Conservation (phyloP, 1,140 invertebrate species). For the Drosophila pachea region DNA sequence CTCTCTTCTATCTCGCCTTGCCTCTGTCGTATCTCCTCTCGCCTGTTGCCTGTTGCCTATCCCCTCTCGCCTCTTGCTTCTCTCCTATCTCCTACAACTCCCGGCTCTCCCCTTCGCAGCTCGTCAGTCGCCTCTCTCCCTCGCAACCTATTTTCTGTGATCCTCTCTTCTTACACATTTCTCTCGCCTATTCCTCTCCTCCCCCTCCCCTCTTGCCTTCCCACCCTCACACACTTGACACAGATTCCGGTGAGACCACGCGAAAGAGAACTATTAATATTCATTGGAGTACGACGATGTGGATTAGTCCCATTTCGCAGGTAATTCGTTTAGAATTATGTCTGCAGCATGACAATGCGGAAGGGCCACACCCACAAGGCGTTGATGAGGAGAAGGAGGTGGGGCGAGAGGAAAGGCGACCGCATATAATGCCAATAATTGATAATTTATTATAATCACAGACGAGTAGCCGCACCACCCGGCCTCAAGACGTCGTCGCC, state of each 20-base stretch:
- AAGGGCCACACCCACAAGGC: conserved; percentile 28
- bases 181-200: too few relatives aligned
- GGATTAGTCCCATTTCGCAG: conserved; percentile 30
- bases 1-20: too few relatives aligned
- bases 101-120: too few relatives aligned
- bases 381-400: conserved; percentile 12
- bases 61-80: too few relatives aligned
- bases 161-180: too few relatives aligned
- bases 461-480: conserved; percentile 9
- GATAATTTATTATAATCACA: conserved; percentile 77
- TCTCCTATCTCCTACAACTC: too few relatives aligned
- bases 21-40: too few relatives aligned
- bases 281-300: conserved; percentile 16
- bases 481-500: conserved; percentile 27
- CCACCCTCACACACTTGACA: not conserved
- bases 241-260: conserved; percentile 17
- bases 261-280: conserved; percentile 34
- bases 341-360: conserved; percentile 33
- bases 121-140: too few relatives aligned
- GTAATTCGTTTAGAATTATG: conserved; percentile 49
- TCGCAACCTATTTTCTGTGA: too few relatives aligned
- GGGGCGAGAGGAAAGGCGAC: conserved; percentile 15
- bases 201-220: not conserved
- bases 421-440: conserved; percentile 72
- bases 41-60: too few relatives aligned